phyloP scores from a whole-genome alignment of 2,888 invertebrate genomes.

The Macaria liturata region DNA sequence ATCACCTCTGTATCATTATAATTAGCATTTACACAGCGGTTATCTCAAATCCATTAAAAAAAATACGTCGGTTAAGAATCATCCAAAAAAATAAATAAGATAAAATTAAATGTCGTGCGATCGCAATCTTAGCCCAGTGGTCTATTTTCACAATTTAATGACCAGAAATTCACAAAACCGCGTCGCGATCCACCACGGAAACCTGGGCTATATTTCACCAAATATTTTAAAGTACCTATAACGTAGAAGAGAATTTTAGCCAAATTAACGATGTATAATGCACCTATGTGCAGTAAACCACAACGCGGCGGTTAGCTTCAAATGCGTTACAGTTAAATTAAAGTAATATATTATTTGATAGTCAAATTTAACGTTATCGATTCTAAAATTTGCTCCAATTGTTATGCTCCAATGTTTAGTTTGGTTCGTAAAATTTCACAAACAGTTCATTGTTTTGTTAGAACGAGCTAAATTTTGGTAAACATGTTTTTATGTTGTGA shows the following conservation, averaged over 20 bases:
- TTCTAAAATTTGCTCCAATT: conserved; percentile 11
- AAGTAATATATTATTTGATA: conserved; percentile 54
- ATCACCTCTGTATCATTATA: no score
- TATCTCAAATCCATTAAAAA: no score
- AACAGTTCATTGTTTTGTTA: no score
- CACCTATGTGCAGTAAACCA: conserved; percentile 48
- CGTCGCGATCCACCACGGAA: conserved; percentile 9
- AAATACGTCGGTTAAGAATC: no score
- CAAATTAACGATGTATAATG: conserved; percentile 37
- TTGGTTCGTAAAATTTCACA: no score
- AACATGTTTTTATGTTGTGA: no score
- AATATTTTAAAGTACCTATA: conserved; percentile 46
- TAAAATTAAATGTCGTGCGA: neutral
- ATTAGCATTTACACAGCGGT: no score
- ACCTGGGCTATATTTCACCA: conserved; percentile 42
- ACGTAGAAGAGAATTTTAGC: conserved; percentile 41
- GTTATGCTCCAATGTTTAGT: no score
- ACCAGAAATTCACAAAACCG: conserved; percentile 12
- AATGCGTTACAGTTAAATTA: conserved; percentile 62
- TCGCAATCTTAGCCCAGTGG: conserved; percentile 12
- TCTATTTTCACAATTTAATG: conserved; percentile 10
- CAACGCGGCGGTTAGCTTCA: conserved; percentile 50
- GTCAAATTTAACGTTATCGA: conserved; percentile 26
- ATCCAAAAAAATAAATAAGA: no score
- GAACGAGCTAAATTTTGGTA: no score